Conservation (phyloP, 1,140 invertebrate genomes). For the Macrotrachela quadricornifera region DNA sequence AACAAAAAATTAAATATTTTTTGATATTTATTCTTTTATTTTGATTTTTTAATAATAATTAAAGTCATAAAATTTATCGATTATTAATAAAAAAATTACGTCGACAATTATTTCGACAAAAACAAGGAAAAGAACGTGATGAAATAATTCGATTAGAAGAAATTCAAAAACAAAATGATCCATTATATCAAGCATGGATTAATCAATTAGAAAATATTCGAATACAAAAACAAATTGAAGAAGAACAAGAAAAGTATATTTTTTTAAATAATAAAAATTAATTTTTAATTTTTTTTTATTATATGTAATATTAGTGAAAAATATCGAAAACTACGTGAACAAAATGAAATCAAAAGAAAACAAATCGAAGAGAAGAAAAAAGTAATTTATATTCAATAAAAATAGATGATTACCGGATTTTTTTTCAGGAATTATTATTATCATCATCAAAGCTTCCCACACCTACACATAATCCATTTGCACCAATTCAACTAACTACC, state of each 20-base stretch:
- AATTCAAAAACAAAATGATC: constrained; percentile 2
- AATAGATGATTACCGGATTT: too few relatives aligned
- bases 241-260: background rate
- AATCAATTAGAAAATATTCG: background rate
- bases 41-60: background rate
- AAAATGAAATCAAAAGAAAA: background rate
- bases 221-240: background rate
- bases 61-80: constrained; percentile 1
- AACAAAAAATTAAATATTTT: too few relatives aligned
- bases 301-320: background rate
- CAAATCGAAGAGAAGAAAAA: background rate
- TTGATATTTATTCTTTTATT: too few relatives aligned
- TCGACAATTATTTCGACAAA: background rate
- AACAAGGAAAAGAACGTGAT: constrained; percentile 18
- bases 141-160: constrained; percentile 8
- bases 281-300: background rate
- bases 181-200: background rate
- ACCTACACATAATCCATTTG: constrained; percentile 23
- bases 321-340: background rate
- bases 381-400: constrained; percentile 23
- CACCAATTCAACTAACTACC: constrained; percentile 37
- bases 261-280: background rate
- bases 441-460: too few relatives aligned
- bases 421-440: too few relatives aligned
- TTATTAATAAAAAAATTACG: background rate